phyloP scores from a whole-genome alignment of 2,113 vertebrate species.

The Struthidea cinerea region DNA sequence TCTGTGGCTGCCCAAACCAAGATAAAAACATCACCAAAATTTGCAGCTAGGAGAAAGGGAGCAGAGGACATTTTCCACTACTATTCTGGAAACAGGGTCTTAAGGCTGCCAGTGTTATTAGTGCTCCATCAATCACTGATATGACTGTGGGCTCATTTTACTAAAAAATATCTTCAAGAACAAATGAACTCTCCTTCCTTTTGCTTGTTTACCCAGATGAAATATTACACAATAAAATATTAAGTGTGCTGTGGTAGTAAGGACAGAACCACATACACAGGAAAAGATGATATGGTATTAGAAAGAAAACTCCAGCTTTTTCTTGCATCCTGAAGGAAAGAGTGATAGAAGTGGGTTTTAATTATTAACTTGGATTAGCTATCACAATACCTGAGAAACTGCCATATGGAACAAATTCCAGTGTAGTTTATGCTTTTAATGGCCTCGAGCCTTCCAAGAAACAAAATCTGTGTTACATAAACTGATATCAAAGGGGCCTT shows the following conservation, averaged over 20 bases:
- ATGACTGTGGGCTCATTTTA: background rate
- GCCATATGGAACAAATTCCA: conserved; percentile 38
- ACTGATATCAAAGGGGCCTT: conserved; percentile 41
- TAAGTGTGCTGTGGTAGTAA: background rate
- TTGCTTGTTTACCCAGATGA: background rate
- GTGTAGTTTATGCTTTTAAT: conserved; percentile 23
- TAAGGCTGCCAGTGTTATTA: background rate
- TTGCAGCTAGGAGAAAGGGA: background rate
- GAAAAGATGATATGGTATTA: background rate
- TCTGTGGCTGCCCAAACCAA: background rate
- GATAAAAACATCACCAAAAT: background rate
- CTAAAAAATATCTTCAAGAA: background rate
- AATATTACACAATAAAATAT: background rate
- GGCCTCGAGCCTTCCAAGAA: conserved; percentile 35
- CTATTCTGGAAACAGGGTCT: background rate
- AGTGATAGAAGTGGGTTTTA: conserved; percentile 14
- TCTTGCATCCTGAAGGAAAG: background rate
- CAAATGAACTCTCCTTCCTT: background rate
- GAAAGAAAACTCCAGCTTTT: background rate
- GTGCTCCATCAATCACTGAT: background rate
- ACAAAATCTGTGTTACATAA: conserved; percentile 37
- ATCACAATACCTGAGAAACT: conserved; percentile 46
- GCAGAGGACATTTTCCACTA: background rate
- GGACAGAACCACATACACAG: background rate
- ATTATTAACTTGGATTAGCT: conserved; percentile 55